Percentiles rank a stretch among this genome's conserved stretches.
phyloP scores from a whole-genome alignment of 2,113 vertebrate species.

The Gallinago media region DNA sequence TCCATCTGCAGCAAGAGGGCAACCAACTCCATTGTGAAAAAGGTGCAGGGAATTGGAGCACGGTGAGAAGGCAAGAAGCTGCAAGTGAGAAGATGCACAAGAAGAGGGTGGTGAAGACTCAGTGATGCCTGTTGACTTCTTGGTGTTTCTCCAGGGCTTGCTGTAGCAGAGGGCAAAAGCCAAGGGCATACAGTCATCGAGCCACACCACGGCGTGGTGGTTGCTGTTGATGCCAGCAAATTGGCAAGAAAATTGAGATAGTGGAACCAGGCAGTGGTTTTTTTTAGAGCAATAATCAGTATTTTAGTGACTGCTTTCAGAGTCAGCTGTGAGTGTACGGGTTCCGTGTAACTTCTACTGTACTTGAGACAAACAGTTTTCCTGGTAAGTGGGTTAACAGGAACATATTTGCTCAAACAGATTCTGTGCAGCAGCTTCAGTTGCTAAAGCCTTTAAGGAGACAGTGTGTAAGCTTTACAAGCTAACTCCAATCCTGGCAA shows the following conservation, averaged over 20 bases:
- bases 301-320: no score
- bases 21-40: background rate
- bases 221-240: background rate
- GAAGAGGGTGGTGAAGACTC: background rate
- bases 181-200: background rate
- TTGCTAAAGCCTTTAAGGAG: conserved; percentile 40
- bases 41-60: background rate
- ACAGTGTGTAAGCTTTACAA: background rate
- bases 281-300: no score
- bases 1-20: background rate
- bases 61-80: background rate
- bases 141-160: background rate
- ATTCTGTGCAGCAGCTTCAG: background rate
- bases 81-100: background rate
- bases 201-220: no score
- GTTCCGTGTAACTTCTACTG: background rate
- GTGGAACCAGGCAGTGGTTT: background rate
- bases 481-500: background rate
- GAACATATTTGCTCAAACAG: background rate
- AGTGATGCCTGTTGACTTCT: background rate
- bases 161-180: accelerated
- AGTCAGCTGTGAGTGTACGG: no score
- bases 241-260: background rate
- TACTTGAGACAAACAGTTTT: background rate
- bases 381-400: background rate